Percentiles rank a stretch among this genome's conserved stretches.
Evolutionary conservation across 2,797 vertebrate genomes (phyloP).

Genomic region (Sebastes jordani): DNA sequence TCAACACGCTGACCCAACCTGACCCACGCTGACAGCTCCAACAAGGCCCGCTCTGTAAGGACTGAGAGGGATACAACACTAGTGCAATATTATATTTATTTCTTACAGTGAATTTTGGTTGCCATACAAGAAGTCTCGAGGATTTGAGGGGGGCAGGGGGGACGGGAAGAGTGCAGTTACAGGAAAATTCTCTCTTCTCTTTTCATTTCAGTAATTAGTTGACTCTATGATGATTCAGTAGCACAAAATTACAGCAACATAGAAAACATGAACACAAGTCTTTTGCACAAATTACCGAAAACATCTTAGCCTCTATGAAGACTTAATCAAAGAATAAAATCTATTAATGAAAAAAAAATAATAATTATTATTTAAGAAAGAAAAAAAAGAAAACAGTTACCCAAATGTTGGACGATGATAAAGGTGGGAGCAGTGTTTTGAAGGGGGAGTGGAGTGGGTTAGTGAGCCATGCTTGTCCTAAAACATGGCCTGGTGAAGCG

Average conservation of each 20-base stretch:
- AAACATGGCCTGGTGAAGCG: slow-evolving; percentile 75
- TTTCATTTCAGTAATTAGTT: slow-evolving; percentile 78
- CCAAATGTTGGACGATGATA: slow-evolving; percentile 59
- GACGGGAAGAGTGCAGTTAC: slow-evolving; percentile 87
- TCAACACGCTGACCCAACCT: background rate
- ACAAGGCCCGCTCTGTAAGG: background rate
- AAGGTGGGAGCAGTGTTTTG: slow-evolving; percentile 49
- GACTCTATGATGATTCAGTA: slow-evolving; percentile 90
- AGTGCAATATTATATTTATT: slow-evolving; percentile 98
- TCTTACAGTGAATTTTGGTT: slow-evolving; percentile 96
- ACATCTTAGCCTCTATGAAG: slow-evolving; percentile 85
- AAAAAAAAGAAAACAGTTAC: slow-evolving; percentile 44
- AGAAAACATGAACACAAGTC: slow-evolving; percentile 92
- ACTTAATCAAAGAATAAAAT: slow-evolving; percentile 74
- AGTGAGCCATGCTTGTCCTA: slow-evolving; percentile 63
- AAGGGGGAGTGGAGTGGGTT: slow-evolving; percentile 53
- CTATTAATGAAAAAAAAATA: slow-evolving; percentile 56
- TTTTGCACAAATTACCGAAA: slow-evolving; percentile 89
- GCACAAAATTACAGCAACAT: slow-evolving; percentile 97
- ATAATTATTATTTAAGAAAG: slow-evolving; percentile 13
- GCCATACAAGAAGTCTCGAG: slow-evolving; percentile 94
- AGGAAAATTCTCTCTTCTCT: slow-evolving; percentile 87
- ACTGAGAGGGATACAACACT: slow-evolving; percentile 80
- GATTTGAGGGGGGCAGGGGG: slow-evolving; percentile 69
- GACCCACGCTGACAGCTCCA: background rate